Evolutionary conservation across 1,140 invertebrate genomes (phyloP), one percentile per base, ranked within the genome.

Genomic region (Colletes latitarsis): DNA sequence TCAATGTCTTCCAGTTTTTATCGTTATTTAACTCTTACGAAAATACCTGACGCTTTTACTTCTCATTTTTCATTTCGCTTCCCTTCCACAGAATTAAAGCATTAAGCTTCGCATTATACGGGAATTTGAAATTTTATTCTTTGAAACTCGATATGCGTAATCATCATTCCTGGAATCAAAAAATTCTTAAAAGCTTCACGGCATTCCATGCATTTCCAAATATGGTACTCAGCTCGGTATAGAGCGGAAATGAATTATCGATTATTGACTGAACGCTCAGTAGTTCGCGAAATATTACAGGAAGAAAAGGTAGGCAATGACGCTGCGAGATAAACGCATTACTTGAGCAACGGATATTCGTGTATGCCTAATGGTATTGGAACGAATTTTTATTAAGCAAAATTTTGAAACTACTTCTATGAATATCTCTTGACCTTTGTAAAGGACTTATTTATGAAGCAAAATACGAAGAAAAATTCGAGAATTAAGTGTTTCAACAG

Each of bases 161-260:
- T 21, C n/a, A n/a, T 6, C n/a, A 10, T 64, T 14, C 39, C 39
- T 17, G 30, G 14, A 64, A 64, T 6, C 39, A 43, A 64, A 43
- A 64, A 58, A 21, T 41, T 64, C 30, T 12, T n/a, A 30, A 64
- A 12, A 64, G 14, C 41, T 64, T 64, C 62, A 4, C 41, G 41
- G 62, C 62, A 41, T 57, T 10, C 57, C 3, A 62, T 19, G 39
- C 62, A n/a, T 41, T 41, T 6, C 58, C n/a, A 12, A 49, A 55
- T 74, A 62, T 9, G 21, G 52, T 8, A 10, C 15, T 19, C 72
- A 9, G 5, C 21, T 19, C 41, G 19, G 39, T n/a, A 19, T 17
- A n/a, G 39, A 64, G 57, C 19, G 57, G 43, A 43, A 64, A 64
- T 43, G 62, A 64, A 64, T 74, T 64, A 21, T 41, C 58, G 62